phyloP scores from a whole-genome alignment of 2,113 vertebrate genomes.

The Hippotragus niger region DNA sequence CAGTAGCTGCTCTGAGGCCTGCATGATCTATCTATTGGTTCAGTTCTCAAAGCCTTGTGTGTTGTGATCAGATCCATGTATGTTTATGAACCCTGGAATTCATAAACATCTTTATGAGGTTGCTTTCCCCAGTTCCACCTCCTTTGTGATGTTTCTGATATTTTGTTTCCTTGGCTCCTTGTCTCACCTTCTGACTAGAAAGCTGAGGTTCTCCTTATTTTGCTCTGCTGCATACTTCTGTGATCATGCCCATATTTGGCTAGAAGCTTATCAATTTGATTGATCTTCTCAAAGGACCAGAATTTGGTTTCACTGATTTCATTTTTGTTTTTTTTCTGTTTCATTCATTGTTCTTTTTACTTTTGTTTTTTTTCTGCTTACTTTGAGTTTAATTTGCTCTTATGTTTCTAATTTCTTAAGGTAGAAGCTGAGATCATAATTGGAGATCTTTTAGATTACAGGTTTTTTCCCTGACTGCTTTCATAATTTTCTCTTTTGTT shows the following conservation, averaged over 20 bases:
- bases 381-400: not conserved
- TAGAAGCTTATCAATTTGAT: not conserved
- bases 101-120: not conserved
- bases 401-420: conserved; percentile 18
- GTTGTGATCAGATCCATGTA: not conserved
- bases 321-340: not conserved
- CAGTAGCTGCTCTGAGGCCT: not conserved
- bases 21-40: not conserved
- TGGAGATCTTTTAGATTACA: not conserved
- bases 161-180: not conserved
- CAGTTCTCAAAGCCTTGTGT: not conserved
- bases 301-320: not conserved
- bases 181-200: not conserved
- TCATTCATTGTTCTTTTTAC: not conserved
- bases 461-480: not conserved
- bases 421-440: not conserved
- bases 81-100: not conserved
- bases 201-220: not conserved
- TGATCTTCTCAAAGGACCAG: not conserved
- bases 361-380: not conserved
- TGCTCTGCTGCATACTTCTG: not conserved
- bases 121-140: not conserved
- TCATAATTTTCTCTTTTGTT: not conserved
- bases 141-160: not conserved
- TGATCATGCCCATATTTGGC: not conserved